Evolutionary conservation across 2,888 invertebrate genomes (phyloP), one percentile per base, ranked within the genome.

Genomic region (Sycophila texana): DNA sequence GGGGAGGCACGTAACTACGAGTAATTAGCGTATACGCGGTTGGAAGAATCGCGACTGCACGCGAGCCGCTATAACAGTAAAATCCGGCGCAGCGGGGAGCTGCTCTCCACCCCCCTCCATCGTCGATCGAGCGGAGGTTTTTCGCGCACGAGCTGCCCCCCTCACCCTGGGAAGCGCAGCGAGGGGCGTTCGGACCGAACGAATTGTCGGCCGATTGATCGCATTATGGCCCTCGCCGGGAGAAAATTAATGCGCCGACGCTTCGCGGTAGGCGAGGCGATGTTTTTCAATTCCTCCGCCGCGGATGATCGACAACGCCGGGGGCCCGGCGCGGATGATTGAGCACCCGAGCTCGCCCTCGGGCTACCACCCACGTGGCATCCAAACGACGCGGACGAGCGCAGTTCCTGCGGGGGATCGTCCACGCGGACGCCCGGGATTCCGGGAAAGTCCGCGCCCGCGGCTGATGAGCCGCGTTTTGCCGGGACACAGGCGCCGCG

Each of bases 1-100:
- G 26, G 26, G 26, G 85, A 85, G 70, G 53, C 26, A 22, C 26
- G 82, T 86, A 87, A 87, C 87, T 87, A 86, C 85, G 71, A 60
- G 86, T 87, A 89, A 89, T 89, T 89, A 89, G 87, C 87, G 86
- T 83, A 57, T 10, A 26, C 26, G 26, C 26, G 26, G 84, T 84
- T 83, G 84, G 85, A 84, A 86, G 86, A 84, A 86, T 84, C 84
- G 75, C 83, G 83, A 22, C 77, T 83, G 79, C 79, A 60, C 70
- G 80, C 80, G 66, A 73, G 66, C 77, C 73, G 75, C 81, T 60
- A 79, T 71, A 80, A 79, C 79, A 47, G 82, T 55, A 77, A 1
- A 79, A 61, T 65, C 63, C 68, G 26, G 26, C 26, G 1, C 26
- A 26, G 26, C 26, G 26, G 26, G 26, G 26, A 26, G 26, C 26